Evolutionary conservation across 1,140 invertebrate genomes (phyloP), one percentile per base, ranked within the genome.

Genomic region (Tetramorium simillimum): DNA sequence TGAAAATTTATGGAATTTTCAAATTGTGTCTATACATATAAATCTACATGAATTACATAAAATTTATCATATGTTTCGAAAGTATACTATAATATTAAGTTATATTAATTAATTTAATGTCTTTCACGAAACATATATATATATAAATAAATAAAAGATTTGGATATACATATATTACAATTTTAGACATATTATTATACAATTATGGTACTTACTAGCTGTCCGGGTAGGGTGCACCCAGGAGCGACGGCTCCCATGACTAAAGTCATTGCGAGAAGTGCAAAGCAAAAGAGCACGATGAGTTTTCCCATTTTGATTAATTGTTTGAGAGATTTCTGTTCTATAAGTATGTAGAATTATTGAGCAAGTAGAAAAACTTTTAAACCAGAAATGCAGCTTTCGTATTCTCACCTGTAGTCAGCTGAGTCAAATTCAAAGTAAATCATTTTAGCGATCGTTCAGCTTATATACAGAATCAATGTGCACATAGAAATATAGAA

Each of bases 301-400:
- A 90, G 7, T 56, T 85, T 89, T 3, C 63, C 73, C 92, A 93
- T 93, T 46, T 86, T 90, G 46, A 53, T 81, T 21, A 12, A 37
- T 69, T 69, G n/a, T 40, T 78, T 16, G 7, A 51, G 9, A 70
- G 14, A 43, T 53, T 14, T 0, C 14, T 51, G 28, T 53, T 53
- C 0, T 43, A 37, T 12, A 70, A 65, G 9, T 56, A 49, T 4
- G 56, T 40, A 84, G 21, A 9, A 60, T 33, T 5, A 0, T n/a
- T 18, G 3, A 49, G 1, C 49, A 67, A 21, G 62, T 28, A n/a
- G 21, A 53, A 16, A 46, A 58, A 46, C 18, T 67, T 78, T 43
- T 24, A 21, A 33, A 65, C 24, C 40, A 18, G 16, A 85, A 6
- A 21, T 24, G 10, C 33, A 51, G 16, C 3, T 65, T 37, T n/a